phyloP scores from a whole-genome alignment of 1,140 invertebrate genomes.

The Luehdorfia chinensis region DNA sequence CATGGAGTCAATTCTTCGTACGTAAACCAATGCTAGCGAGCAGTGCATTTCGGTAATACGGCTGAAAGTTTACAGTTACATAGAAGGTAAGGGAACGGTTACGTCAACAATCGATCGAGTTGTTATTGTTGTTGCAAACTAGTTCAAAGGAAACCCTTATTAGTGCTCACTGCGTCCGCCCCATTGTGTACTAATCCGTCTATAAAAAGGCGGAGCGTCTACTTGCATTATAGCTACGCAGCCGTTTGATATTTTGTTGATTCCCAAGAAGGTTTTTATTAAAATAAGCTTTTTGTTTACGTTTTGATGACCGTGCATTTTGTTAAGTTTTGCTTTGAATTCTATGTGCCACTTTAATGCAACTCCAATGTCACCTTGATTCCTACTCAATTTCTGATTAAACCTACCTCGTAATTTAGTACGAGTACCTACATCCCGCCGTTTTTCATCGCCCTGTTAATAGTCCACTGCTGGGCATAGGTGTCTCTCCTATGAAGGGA shows the following conservation, averaged over 20 bases:
- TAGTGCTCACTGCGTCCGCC: conserved; percentile 47
- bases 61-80: not conserved
- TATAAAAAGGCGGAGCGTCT: conserved; percentile 20
- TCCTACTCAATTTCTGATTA: no score
- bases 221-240: not conserved
- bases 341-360: no score
- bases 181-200: conserved; percentile 45
- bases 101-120: conserved; percentile 42
- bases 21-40: not conserved
- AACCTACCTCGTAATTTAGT: no score
- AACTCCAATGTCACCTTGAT: no score
- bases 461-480: no score
- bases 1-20: no score
- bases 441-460: no score
- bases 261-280: conserved; percentile 5
- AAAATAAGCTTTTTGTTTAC: no score
- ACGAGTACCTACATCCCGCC: no score
- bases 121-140: conserved; percentile 44
- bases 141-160: conserved; percentile 65
- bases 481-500: no score
- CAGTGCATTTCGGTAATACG: not conserved
- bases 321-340: no score
- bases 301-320: no score
- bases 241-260: not conserved
- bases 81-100: conserved; percentile 19